These are phyloP conservation scores for Lerista edwardsae DNA, from an alignment of 2,797 vertebrate species.

Conservation along the genomic window DNA sequence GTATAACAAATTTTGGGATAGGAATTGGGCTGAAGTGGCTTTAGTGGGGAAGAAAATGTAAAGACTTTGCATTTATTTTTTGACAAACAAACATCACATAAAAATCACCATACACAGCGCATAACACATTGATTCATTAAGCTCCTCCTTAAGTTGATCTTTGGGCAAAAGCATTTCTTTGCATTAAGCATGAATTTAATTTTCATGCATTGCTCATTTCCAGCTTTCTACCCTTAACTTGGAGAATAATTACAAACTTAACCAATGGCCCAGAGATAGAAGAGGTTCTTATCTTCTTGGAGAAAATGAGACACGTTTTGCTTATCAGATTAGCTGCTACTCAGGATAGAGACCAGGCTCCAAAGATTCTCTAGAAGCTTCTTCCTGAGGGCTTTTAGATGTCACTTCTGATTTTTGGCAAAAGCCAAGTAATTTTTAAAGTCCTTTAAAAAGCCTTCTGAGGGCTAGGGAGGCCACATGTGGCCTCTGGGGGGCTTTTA, in stretches of 20 bases:
- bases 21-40: conserved; percentile 62
- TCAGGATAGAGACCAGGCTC: neutral
- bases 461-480: too few relatives aligned
- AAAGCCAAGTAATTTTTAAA: neutral
- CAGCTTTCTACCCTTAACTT: conserved; percentile 72
- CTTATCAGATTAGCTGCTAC: conserved; percentile 20
- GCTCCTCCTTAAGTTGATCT: conserved; percentile 78
- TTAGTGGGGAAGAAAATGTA: conserved; percentile 70
- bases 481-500: too few relatives aligned
- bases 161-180: conserved; percentile 77
- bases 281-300: conserved; percentile 35
- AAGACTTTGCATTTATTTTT: conserved; percentile 64
- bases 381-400: conserved; percentile 24
- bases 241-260: conserved; percentile 58
- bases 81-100: conserved; percentile 76
- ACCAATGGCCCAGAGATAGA: conserved; percentile 28
- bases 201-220: conserved; percentile 81
- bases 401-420: too few relatives aligned
- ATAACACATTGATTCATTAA: conserved; percentile 80
- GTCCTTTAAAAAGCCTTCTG: too few relatives aligned
- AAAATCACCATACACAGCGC: conserved; percentile 74
- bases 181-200: conserved; percentile 80
- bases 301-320: conserved; percentile 54
- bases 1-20: conserved; percentile 47
- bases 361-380: neutral